Base-by-base conservation (phyloP, 2,113 vertebrate species). In the Colinus virginianus region DNA sequence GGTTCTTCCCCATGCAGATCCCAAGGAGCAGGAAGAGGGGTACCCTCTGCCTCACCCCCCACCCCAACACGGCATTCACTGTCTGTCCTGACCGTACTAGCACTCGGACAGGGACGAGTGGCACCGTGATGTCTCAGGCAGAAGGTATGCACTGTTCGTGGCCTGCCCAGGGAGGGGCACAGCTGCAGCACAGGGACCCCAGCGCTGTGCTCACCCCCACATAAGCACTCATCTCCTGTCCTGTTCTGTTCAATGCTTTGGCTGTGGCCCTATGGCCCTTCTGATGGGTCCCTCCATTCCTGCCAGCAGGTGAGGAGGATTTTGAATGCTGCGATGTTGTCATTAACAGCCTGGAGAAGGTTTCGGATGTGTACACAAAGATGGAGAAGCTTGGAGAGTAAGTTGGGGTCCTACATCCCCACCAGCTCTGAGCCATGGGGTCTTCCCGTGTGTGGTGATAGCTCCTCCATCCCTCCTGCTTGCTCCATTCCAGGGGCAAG, bases 301-400 rank as follows among this genome's bases (percentile, higher is more conserved):
- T 63, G 21, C 38, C 74, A 89, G 87, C 67, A 97, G 98, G 69
- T 21, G 75, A 93, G 22, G 97, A 97, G 58, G 42, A 79, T 1
- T 88, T 92, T 25, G 83, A 96, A 1, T 96, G 92, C 43, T 13
- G 90, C 3, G 72, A 96, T 0, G 96, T 98, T 74, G 94, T 95
- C 30, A 84, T 97, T 58, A 97, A 98, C 95, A 98, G 95, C 79
- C 87, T 87, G 63, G 94, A 97, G 72, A 97, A 97, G 61, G 95
- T 97, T 82, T 97, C 71, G 0, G 98, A 98, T 3, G 64, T 97
- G 53, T 99, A 99, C 94, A 63, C 59, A 0, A 97, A 98, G 81
- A 97, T 98, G 62, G 98, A 99, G 92, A 98, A 98, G 91, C 96
- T 99, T 36, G 98, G 98, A 91, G 97, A 97, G 98, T 99, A 96